These are phyloP conservation scores for Amblyjoppa proteus DNA, from an alignment of 2,888 invertebrate genomes.

Conservation along the genomic window DNA sequence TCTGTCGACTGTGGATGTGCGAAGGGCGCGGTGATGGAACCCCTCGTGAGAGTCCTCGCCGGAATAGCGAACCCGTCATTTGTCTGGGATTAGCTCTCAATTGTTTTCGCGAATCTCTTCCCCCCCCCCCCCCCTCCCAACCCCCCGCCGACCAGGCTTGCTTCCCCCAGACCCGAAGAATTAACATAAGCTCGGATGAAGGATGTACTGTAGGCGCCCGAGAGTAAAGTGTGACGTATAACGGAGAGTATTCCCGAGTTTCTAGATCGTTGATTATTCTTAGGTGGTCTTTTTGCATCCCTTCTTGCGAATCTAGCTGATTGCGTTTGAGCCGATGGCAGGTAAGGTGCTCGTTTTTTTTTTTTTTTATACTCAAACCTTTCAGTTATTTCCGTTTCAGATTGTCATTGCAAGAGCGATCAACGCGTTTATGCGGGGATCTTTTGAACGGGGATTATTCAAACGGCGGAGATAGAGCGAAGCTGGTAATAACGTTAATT, in stretches of 20 bases:
- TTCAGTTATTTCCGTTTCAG: background rate
- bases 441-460: background rate
- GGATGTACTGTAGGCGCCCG: slow-evolving; percentile 76
- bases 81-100: slow-evolving; percentile 84
- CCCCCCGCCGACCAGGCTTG: background rate
- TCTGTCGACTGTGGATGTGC: slow-evolving; percentile 33
- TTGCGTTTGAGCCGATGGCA: background rate
- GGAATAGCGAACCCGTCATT: slow-evolving; percentile 82
- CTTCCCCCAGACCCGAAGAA: slow-evolving; percentile 75
- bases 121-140: too few relatives aligned
- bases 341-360: background rate
- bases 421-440: background rate
- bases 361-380: background rate
- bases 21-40: slow-evolving; percentile 46
- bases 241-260: slow-evolving; percentile 50
- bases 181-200: slow-evolving; percentile 85
- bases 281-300: slow-evolving; percentile 71
- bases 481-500: slow-evolving; percentile 82
- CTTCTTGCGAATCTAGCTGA: slow-evolving; percentile 11
- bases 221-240: slow-evolving; percentile 67
- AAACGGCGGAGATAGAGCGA: slow-evolving; percentile 23
- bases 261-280: slow-evolving; percentile 79
- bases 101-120: slow-evolving; percentile 79
- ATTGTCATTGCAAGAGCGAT: background rate
- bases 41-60: slow-evolving; percentile 55